Base-by-base conservation (phyloP, 37 sponge, comb jelly and placozoan species). In the Geodia barretti region DNA sequence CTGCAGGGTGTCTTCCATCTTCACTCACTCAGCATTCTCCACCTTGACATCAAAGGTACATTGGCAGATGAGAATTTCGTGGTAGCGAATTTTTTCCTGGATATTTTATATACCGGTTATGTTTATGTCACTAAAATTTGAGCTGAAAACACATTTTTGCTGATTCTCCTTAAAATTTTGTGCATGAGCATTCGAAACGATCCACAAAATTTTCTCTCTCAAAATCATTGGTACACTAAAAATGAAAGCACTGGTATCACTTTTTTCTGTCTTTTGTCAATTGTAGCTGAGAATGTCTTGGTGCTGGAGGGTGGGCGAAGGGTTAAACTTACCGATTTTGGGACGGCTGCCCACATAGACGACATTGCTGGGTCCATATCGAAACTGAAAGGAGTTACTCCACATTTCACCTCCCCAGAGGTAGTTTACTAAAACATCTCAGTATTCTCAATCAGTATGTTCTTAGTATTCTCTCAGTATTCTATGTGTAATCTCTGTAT, bases 401-500 rank as follows among this genome's bases (percentile, higher is more conserved):
- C 87, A 21, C 33, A 75, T 29, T 87, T 87, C 71, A 70, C 81
- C 67, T 60, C 87, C 14, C 87, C 87, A 28, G 87, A 87, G 87
- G 87, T 87, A 7, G n/a, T n/a, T n/a, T n/a, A n/a, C n/a, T n/a
- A n/a, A n/a, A n/a, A n/a, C n/a, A n/a, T n/a, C n/a, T n/a, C n/a
- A n/a, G n/a, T n/a, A n/a, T n/a, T n/a, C n/a, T n/a, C n/a, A n/a
- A n/a, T n/a, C n/a, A n/a, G n/a, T n/a, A n/a, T n/a, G n/a, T n/a
- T n/a, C n/a, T n/a, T n/a, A n/a, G n/a, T n/a, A n/a, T n/a, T n/a
- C n/a, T n/a, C n/a, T n/a, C n/a, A n/a, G n/a, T n/a, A n/a, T n/a
- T n/a, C n/a, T n/a, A n/a, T n/a, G n/a, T n/a, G n/a, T n/a, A n/a
- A n/a, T n/a, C n/a, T n/a, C n/a, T n/a, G n/a, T n/a, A n/a, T n/a